Evolutionary conservation across 2,888 invertebrate genomes (phyloP).

Genomic region (Thysanoteuthis rhombus): DNA sequence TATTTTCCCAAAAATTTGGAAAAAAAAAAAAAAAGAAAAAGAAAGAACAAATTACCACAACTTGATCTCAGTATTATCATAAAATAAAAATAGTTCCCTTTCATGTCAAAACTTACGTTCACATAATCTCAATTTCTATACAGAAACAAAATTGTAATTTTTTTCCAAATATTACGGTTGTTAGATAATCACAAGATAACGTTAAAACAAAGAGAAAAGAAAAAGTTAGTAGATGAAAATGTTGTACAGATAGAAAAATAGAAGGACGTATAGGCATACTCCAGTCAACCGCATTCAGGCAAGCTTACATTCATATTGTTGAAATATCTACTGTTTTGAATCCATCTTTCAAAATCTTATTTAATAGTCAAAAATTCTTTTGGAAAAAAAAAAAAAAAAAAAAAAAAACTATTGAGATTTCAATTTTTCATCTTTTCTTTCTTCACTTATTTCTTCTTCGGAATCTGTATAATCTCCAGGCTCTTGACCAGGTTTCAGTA

Average conservation of each 20-base stretch:
- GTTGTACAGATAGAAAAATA: neutral
- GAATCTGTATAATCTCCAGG: constrained; percentile 91
- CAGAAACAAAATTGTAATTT: neutral
- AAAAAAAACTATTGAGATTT: constrained; percentile 38
- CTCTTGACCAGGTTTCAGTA: constrained; percentile 90
- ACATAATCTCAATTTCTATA: neutral
- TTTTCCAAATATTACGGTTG: neutral
- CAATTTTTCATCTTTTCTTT: constrained; percentile 43
- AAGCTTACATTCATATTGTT: neutral
- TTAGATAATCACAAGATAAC: neutral
- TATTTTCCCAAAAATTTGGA: too few species aligned
- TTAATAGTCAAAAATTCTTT: neutral
- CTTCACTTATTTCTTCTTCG: constrained; percentile 70
- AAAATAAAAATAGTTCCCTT: neutral
- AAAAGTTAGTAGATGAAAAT: neutral
- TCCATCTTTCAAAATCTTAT: neutral
- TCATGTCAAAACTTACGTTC: neutral
- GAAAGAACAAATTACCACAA: too few species aligned
- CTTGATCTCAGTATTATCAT: too few species aligned
- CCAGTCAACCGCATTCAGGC: neutral
- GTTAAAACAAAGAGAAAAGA: neutral
- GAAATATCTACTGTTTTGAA: neutral
- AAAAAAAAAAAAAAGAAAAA: too few species aligned
- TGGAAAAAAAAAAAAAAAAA: neutral
- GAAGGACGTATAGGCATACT: neutral